phyloP scores from a whole-genome alignment of 92 coral and sea anemone species.

The Porites rus region DNA sequence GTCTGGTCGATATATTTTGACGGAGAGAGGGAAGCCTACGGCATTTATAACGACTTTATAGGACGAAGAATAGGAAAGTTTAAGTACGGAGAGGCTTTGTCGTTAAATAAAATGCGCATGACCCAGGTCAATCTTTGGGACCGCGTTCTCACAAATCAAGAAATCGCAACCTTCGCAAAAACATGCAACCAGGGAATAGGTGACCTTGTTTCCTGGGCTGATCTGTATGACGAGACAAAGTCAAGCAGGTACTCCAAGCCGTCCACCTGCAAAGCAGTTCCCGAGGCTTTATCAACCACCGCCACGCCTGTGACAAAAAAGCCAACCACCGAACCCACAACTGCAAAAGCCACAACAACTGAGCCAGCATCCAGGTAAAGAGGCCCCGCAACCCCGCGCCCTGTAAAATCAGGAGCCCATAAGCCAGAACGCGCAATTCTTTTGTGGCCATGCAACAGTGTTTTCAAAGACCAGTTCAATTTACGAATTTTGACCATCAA shows the following conservation, averaged over 20 bases:
- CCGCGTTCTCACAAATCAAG: constrained; percentile 40
- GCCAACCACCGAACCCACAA: constrained; percentile 17
- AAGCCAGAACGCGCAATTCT: no score
- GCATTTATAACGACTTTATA: constrained; percentile 4
- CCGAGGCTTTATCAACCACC: constrained; percentile 15
- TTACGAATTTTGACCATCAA: no score
- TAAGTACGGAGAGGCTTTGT: neutral
- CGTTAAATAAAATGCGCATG: neutral
- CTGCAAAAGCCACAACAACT: constrained; percentile 12
- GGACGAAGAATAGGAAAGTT: constrained; percentile 12
- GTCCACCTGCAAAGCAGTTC: constrained; percentile 15
- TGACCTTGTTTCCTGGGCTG: constrained; percentile 35
- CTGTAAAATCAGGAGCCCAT: no score
- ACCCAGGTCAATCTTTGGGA: constrained; percentile 43
- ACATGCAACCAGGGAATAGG: constrained; percentile 38
- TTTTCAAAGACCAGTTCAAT: no score
- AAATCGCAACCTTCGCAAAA: constrained; percentile 28
- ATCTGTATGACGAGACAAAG: constrained; percentile 27
- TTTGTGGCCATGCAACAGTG: no score
- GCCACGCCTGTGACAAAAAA: constrained; percentile 1
- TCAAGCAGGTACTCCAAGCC: constrained; percentile 4
- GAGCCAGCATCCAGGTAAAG: neutral
- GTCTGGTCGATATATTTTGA: constrained; percentile 22
- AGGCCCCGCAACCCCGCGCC: no score
- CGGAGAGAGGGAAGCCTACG: neutral